Base-by-base conservation (phyloP, 2,113 vertebrate genomes). In the Mirza zaza region DNA sequence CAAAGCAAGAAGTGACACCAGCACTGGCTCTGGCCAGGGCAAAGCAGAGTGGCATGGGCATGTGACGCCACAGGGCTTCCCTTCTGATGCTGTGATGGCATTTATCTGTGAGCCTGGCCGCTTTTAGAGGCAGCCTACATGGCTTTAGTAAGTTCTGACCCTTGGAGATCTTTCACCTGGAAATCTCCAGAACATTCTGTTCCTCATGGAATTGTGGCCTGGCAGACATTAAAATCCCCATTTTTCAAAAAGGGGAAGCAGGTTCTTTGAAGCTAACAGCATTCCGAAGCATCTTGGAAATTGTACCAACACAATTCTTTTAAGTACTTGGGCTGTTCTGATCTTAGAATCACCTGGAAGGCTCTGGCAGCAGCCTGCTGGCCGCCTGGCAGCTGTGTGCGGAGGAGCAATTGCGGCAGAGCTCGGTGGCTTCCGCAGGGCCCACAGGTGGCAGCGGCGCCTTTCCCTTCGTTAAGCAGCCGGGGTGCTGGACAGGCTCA, bases 201-300 rank as follows among this genome's bases (percentile, higher is more conserved):
- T 6, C 57, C 79, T 96, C 84, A 20, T 79, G 34, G 73, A 97
- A 86, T 71, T 29, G 14, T 57, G 59, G 29, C 29, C 94, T 70
- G 63, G 89, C 42, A 68, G 36, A 81, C 27, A 83, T 61, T 93
- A 93, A 93, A 94, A 95, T 90, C 70, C 11, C n/a, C 42, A 73
- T 77, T 96, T 94, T 97, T 75, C 94, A 97, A 63, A 27, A 21
- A 96, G 94, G 76, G 6, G 57, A 18, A 59, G 92, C 59, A 61
- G 11, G 82, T 91, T 79, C 84, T 97, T 98, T 97, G 77, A 95
- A 96, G 90, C 81, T 81, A 80, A n/a, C n/a, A 76, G 70, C 97
- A 97, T 2, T 0, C 34, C 83, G 95, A 85, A 92, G 52, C 63
- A n/a, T 55, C 82, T 87, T 97, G 89, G 90, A 98, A 98, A 97